Conservation (phyloP, 1,140 invertebrate genomes). For the Drosophila auraria region DNA sequence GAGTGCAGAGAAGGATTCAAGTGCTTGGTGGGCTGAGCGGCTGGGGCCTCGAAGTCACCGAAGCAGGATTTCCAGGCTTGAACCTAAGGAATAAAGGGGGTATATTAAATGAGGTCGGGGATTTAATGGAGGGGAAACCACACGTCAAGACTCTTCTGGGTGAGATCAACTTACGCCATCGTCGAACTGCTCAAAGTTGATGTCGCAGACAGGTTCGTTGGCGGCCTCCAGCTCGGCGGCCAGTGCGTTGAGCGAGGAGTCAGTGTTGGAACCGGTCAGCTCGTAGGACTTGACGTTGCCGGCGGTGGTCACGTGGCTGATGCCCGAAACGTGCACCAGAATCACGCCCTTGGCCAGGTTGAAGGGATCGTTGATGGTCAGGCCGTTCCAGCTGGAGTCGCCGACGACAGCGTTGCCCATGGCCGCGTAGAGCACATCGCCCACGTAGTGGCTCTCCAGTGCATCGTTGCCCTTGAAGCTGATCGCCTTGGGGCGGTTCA, state of each 20-base stretch:
- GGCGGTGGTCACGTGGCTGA: constrained; percentile 86
- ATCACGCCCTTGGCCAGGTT: constrained; percentile 91
- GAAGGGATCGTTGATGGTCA: constrained; percentile 91
- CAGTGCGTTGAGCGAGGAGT: constrained; percentile 57
- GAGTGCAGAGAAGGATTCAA: constrained; percentile 87
- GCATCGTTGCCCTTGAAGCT: constrained; percentile 88
- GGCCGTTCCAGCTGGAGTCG: constrained; percentile 88
- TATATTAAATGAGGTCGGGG: constrained; percentile 43
- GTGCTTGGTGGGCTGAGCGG: constrained; percentile 85
- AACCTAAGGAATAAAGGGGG: constrained; percentile 33
- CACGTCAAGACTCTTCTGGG: not conserved
- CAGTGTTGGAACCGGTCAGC: constrained; percentile 57
- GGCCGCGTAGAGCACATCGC: constrained; percentile 90
- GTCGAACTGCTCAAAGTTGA: constrained; percentile 88
- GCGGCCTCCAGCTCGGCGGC: constrained; percentile 65
- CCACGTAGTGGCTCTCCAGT: constrained; percentile 88
- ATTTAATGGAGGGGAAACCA: not conserved
- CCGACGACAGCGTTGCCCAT: constrained; percentile 89
- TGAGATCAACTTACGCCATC: constrained; percentile 86
- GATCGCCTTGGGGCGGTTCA: constrained; percentile 89
- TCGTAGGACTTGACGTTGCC: constrained; percentile 75
- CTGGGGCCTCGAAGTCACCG: constrained; percentile 85
- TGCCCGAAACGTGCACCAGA: constrained; percentile 90
- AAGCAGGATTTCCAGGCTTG: constrained; percentile 86
- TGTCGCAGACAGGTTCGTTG: constrained; percentile 85